Base-by-base conservation (phyloP, 2,113 vertebrate genomes). In the Tragelaphus strepsiceros region DNA sequence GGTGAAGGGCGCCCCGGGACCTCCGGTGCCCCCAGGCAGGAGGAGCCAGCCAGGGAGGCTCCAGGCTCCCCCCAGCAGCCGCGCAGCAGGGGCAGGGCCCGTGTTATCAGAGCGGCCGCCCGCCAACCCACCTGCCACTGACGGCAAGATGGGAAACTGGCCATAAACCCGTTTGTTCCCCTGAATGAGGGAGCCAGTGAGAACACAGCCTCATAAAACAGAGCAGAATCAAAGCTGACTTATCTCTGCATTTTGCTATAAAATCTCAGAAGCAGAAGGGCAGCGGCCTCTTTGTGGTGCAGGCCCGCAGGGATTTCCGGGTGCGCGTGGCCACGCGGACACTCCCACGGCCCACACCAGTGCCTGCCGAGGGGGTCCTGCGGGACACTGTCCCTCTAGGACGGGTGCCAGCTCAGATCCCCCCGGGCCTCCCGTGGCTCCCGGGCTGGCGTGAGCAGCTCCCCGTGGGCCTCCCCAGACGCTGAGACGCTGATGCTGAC, bases 221-320 rank as follows among this genome's bases (percentile, higher is more conserved):
- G 6, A 59, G 94, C 82, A 2, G 87, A 88, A 91, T 95, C 98
- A 98, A 97, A 96, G 97, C 91, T 0, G 28, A 89, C 97, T 98
- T 98, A 98, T 98, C 98, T 97, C 88, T 84, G 49, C 56, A 5
- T 87, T 97, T 94, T 86, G 97, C 92, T 95, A 64, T 98, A 96
- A 98, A 98, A 64, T 64, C 21, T 2, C 67, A 22, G 93, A 80
- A 59, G 89, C 95, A 93, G 93, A 96, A 92, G n/a, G 62, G 32
- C 91, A 53, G 88, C 9, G 91, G 97, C 43, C 56, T 64, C 94
- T 97, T 95, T 87, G 81, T 74, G 86, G 87, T 17, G 58, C 43
- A 28, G 51, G 35, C 12, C 24, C 4, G 8, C 62, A 71, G 74
- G 39, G 78, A 24, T 43, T 93, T 94, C 67, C 19, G 10, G 80